Evolutionary conservation across 2,888 invertebrate genomes (phyloP).

Genomic region (Coenonympha glycerion): DNA sequence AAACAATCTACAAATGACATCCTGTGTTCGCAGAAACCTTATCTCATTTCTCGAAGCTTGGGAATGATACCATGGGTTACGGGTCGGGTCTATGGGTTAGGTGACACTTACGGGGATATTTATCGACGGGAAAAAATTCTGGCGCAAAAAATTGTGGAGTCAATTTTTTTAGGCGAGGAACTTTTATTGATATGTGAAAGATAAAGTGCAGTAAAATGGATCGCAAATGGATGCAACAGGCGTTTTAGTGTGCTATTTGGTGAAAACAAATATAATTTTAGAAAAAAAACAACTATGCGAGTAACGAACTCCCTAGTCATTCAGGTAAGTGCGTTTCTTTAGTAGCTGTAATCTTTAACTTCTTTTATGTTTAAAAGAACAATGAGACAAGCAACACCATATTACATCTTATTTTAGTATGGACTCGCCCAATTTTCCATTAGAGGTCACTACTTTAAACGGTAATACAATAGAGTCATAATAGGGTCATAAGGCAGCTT

Average conservation of each 20-base stretch:
- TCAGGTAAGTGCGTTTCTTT: too few relatives aligned
- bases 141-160: conserved; percentile 8
- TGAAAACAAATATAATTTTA: too few relatives aligned
- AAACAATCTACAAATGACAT: conserved; percentile 21
- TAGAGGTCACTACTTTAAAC: not conserved
- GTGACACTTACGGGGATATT: conserved; percentile 3
- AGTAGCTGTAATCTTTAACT: too few relatives aligned
- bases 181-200: not conserved
- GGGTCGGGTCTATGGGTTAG: conserved; percentile 8
- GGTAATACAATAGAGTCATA: not conserved
- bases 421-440: too few relatives aligned
- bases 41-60: conserved; percentile 14
- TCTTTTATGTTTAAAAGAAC: too few relatives aligned
- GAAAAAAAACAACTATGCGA: too few relatives aligned
- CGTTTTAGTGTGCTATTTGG: too few relatives aligned
- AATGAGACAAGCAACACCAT: too few relatives aligned
- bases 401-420: too few relatives aligned
- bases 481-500: conserved; percentile 3
- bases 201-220: not conserved
- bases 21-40: conserved; percentile 24
- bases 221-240: too few relatives aligned
- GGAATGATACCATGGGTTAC: conserved; percentile 12
- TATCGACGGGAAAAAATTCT: conserved; percentile 9
- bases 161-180: not conserved
- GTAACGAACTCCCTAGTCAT: too few relatives aligned